Base-by-base conservation (phyloP, 2,888 invertebrate species). In the Ischnus inquisitorius region DNA sequence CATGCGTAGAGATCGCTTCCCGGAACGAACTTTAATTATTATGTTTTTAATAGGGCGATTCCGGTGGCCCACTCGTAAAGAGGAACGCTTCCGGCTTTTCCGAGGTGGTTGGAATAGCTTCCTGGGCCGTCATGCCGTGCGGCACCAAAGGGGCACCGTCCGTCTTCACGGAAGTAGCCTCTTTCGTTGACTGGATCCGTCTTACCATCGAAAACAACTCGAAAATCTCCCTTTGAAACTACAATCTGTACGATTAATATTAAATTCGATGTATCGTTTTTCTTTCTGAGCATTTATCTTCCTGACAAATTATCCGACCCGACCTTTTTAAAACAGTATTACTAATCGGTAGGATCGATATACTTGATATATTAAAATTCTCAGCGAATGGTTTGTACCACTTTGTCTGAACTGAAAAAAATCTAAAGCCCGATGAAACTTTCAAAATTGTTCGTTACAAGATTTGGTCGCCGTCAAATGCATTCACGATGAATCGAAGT, bases 21-120 rank as follows among this genome's bases (percentile, higher is more conserved):
- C 14, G 14, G 12, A 19, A 12, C 12, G n/a, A 0, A 51, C 5
- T 34, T 28, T 22, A 19, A 54, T 43, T 34, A 34, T 34, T 6
- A 34, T 19, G 8, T 34, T 34, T 1, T 34, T 34, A 6, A 34
- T 34, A 95, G 95, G 95, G 95, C 64, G 95, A 95, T 85, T 95
- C 95, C 0, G 95, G 95, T 2, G 95, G 95, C 1, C 95, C 95
- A 0, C 83, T 95, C 22, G 95, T 95, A 19, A 86, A 93, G 16
- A 81, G 46, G 2, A 83, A 78, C 3, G 1, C 96, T 96, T 25
- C 95, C 95, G 78, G 95, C 94, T 86, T 96, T 94, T 88, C 96
- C 94, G 94, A 97, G 96, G 91, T 97, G 95, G 1, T 95, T 92
- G 88, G 95, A 94, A 82, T 94, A 92, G 93, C 96, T 95, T 90